Evolutionary conservation across 2,113 vertebrate genomes (phyloP).

Genomic region (Salvelinus alpinus): DNA sequence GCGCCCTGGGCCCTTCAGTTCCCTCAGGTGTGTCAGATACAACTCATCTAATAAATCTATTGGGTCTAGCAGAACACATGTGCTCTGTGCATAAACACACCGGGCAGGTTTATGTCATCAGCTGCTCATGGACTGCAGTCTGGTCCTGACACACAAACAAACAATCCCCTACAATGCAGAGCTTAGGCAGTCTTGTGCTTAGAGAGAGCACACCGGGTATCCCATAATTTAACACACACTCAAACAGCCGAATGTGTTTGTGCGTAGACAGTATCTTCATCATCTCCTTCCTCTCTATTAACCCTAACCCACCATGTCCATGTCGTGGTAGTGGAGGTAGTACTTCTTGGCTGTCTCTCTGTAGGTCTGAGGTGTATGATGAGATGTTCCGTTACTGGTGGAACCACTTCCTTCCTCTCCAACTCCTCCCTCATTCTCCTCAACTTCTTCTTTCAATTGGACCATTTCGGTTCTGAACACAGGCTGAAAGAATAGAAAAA

Average conservation of each 20-base stretch:
- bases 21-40: constrained; percentile 35
- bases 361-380: too few relatives aligned
- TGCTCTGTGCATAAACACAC: neutral
- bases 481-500: too few relatives aligned
- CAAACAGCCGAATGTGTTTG: neutral
- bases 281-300: neutral
- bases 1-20: neutral
- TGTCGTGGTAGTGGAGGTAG: constrained; percentile 81
- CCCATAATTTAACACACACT: neutral
- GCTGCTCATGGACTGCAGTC: too few relatives aligned
- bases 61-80: neutral
- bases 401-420: too few relatives aligned
- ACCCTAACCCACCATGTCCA: constrained; percentile 79
- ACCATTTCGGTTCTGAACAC: too few relatives aligned
- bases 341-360: constrained; percentile 55
- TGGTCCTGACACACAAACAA: neutral
- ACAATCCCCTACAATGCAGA: neutral
- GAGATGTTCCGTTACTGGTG: too few relatives aligned
- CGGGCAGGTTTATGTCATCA: neutral
- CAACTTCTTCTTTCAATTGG: too few relatives aligned
- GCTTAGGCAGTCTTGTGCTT: too few relatives aligned
- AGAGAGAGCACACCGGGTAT: too few relatives aligned
- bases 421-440: too few relatives aligned
- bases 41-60: constrained; percentile 40
- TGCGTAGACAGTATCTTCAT: neutral